phyloP scores from a whole-genome alignment of 2,113 vertebrate species.

The Mesoclemmys tuberculata region DNA sequence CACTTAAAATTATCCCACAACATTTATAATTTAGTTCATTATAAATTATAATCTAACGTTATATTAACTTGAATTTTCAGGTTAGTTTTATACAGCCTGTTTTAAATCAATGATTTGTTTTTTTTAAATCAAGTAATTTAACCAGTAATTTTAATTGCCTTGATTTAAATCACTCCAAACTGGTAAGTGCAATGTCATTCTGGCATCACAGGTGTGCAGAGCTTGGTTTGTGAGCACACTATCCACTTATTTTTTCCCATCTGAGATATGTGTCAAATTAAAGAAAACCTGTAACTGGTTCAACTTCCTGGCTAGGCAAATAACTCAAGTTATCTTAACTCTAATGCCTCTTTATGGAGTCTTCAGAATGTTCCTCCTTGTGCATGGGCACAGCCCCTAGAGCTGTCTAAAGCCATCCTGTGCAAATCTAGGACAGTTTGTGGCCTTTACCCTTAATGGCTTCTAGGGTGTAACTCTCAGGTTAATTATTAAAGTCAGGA shows the following conservation, averaged over 20 bases:
- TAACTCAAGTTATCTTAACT: background rate
- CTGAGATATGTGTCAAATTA: background rate
- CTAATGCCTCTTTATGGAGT: conserved; percentile 2
- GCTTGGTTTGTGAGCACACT: background rate
- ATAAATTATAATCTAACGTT: background rate
- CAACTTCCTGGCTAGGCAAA: background rate
- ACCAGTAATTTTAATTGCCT: background rate
- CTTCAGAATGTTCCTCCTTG: conserved; percentile 47
- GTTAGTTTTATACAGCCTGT: background rate
- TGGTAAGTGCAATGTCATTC: background rate
- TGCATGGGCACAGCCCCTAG: too few relatives aligned
- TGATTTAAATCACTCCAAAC: background rate
- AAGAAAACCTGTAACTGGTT: background rate
- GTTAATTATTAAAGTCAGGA: background rate
- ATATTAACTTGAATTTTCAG: background rate
- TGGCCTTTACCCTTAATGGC: too few relatives aligned
- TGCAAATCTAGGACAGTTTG: too few relatives aligned
- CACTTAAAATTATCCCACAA: background rate
- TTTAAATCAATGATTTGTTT: too few relatives aligned
- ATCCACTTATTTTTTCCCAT: background rate
- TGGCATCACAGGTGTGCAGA: background rate
- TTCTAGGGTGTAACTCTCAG: too few relatives aligned
- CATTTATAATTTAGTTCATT: background rate
- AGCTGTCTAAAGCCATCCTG: too few relatives aligned
- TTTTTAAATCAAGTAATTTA: too few relatives aligned